A percentile compares a stretch with the other conserved stretches of the same genome.
These are phyloP conservation scores for Drosophila asahinai DNA, from an alignment of 1,140 invertebrate genomes.

Conservation along the genomic window DNA sequence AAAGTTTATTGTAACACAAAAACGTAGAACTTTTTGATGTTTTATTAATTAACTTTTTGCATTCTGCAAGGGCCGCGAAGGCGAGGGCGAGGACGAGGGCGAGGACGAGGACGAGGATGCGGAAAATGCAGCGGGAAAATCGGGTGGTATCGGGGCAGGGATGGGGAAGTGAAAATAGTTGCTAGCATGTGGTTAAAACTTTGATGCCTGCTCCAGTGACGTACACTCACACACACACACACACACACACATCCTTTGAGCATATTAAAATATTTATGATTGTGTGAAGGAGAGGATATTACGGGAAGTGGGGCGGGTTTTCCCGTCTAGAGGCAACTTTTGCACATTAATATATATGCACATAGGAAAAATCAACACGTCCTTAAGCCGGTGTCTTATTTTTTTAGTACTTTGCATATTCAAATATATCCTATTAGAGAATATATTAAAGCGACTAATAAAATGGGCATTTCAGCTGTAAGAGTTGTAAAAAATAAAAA, in stretches of 20 bases:
- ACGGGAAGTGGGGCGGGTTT: neutral
- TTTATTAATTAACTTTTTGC: slow-evolving; percentile 84
- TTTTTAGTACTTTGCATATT: neutral
- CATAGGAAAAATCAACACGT: slow-evolving; percentile 10
- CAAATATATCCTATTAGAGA: neutral
- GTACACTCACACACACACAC: slow-evolving; percentile 66
- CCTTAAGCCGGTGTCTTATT: neutral
- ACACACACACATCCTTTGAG: slow-evolving; percentile 53
- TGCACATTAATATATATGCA: slow-evolving; percentile 17
- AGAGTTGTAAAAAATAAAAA: too few species aligned
- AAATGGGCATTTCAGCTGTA: too few species aligned
- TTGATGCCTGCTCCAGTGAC: slow-evolving; percentile 78
- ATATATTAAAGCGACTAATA: too few species aligned
- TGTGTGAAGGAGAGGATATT: slow-evolving; percentile 27
- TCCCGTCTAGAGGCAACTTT: slow-evolving; percentile 15
- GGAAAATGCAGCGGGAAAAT: slow-evolving; percentile 8
- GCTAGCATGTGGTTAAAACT: slow-evolving; percentile 76
- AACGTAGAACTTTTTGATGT: slow-evolving; percentile 82
- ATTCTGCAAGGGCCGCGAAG: slow-evolving; percentile 44
- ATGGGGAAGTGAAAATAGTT: slow-evolving; percentile 34
- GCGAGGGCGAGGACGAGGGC: neutral
- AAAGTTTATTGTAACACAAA: slow-evolving; percentile 79
- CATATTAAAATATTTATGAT: slow-evolving; percentile 75
- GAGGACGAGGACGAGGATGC: neutral
- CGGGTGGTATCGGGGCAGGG: neutral